A percentile compares a stretch with the other conserved stretches of the same genome.
phyloP scores from a whole-genome alignment of 1,140 invertebrate species.

The Pseudomyrmex pallidus region DNA sequence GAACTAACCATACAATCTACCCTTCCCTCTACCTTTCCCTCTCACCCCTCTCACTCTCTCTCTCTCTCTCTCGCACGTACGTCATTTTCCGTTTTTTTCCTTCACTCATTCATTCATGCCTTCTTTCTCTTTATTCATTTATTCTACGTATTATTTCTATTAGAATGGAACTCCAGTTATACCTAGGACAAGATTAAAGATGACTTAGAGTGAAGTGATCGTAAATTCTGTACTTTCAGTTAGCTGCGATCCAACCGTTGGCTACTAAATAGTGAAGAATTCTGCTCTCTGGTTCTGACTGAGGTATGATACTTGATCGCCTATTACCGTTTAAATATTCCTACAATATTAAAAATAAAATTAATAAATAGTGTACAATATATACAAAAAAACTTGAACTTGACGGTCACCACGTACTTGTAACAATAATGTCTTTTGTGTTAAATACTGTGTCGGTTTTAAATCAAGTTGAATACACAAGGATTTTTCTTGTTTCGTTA shows the following conservation, averaged over 20 bases:
- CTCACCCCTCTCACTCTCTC: too few species aligned
- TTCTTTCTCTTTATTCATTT: conserved; percentile 24
- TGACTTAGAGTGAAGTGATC: conserved; percentile 77
- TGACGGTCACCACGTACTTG: conserved; percentile 76
- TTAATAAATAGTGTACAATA: conserved; percentile 23
- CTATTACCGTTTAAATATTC: conserved; percentile 84
- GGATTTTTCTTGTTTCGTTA: conserved; percentile 84
- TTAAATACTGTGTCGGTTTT: conserved; percentile 85
- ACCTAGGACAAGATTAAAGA: conserved; percentile 67
- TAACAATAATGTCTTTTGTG: conserved; percentile 83
- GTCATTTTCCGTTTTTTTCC: conserved; percentile 11
- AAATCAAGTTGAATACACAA: conserved; percentile 83
- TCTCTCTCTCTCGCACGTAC: conserved; percentile 27
- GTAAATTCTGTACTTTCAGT: conserved; percentile 76
- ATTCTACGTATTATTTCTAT: conserved; percentile 61
- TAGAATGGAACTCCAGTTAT: conserved; percentile 69
- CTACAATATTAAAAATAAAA: conserved; percentile 71
- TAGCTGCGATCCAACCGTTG: conserved; percentile 84
- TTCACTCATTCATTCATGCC: conserved; percentile 11
- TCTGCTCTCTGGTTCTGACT: conserved; percentile 84
- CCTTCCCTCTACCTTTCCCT: not conserved
- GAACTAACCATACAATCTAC: conserved; percentile 14
- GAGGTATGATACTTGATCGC: conserved; percentile 80
- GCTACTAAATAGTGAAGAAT: conserved; percentile 85
- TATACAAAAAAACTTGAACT: conserved; percentile 5